Base-by-base conservation (phyloP, 2,113 vertebrate species). In the Nansenia antarctica region DNA sequence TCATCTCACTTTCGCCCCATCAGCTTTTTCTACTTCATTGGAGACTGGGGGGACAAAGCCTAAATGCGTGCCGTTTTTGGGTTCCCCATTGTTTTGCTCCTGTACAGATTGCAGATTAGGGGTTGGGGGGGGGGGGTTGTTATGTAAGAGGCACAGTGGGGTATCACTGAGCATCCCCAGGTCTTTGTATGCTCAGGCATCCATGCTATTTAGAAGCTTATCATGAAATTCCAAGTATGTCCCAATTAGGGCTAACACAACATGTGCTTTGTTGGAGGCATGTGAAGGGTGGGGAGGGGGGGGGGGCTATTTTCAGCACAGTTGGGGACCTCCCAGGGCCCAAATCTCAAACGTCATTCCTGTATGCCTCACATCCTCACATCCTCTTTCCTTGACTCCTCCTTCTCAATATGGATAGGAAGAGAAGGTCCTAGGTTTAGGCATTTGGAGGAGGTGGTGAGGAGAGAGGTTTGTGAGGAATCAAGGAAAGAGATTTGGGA, bases 211-310 rank as follows among this genome's bases (percentile, higher is more conserved):
- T 65, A 58, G 78, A 82, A 69, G 63, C 76, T 78, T 75, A 77
- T 83, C 65, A 67, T 30, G 42, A 75, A 77, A 87, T 85, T 75
- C 60, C 53, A 84, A 70, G 73, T 80, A 85, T 88, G 81, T 87
- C 61, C 79, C 68, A 84, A 86, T 87, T 87, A 86, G 77, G 42
- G 8, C 3, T 2, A 49, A 14, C 67, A 84, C 84, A 87, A 85
- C 77, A 77, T 42, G 14, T 30, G 49, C 73, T 76, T 80, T 85
- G 71, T 76, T 52, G 27, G 20, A 57, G 58, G 60, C 24, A 52
- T 31, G 32, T n/a, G n/a, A n/a, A n/a, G n/a, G n/a, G n/a, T n/a
- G n/a, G n/a, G n/a, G n/a, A n/a, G n/a, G n/a, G n/a, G n/a, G n/a
- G n/a, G n/a, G n/a, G n/a, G n/a, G n/a, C n/a, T n/a, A n/a, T n/a